Percentiles rank a stretch among this genome's conserved stretches.
These are phyloP conservation scores for Elephas maximus DNA, from an alignment of 2,113 vertebrate species.

Conservation along the genomic window DNA sequence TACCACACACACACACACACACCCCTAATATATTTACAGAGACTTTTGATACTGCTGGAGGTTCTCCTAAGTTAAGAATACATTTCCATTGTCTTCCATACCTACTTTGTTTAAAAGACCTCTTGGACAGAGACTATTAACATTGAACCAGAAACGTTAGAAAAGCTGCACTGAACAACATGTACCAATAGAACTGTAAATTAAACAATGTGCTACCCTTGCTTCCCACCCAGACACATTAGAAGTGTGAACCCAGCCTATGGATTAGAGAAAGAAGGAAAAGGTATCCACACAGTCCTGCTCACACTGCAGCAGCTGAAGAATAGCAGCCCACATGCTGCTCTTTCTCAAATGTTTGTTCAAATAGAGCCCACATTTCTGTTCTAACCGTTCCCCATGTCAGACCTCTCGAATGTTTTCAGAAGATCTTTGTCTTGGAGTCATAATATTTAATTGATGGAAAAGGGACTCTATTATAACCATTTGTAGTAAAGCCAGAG, in stretches of 20 bases:
- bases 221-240: background rate
- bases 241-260: background rate
- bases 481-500: conserved; percentile 79
- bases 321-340: rapidly evolving
- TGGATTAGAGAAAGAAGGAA: background rate
- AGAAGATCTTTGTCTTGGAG: background rate
- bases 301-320: no score
- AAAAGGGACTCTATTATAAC: conserved; percentile 69
- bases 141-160: background rate
- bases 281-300: background rate
- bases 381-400: background rate
- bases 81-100: background rate
- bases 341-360: background rate
- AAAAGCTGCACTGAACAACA: background rate
- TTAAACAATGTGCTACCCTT: background rate
- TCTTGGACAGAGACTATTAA: background rate
- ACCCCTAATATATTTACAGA: background rate
- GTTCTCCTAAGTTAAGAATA: background rate
- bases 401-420: background rate
- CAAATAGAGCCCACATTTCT: background rate
- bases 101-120: background rate
- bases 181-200: background rate
- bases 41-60: background rate
- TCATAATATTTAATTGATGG: conserved; percentile 75
- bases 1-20: no score